phyloP scores from a whole-genome alignment of 2,888 invertebrate species.

The Poecilus cupreus region DNA sequence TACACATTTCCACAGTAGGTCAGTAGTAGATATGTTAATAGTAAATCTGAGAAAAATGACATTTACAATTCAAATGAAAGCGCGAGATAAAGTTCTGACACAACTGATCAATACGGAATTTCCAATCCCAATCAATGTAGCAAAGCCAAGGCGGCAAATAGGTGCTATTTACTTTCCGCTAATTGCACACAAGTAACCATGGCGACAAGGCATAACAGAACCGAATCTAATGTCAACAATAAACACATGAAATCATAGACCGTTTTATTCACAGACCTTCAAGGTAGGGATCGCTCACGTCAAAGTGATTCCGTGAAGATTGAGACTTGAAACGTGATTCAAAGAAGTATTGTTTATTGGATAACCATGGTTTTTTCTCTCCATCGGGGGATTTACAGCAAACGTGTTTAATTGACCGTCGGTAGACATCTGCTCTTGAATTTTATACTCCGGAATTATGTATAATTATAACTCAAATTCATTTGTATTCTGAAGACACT shows the following conservation, averaged over 20 bases:
- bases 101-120: background rate
- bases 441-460: constrained; percentile 19
- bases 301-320: constrained; percentile 14
- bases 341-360: constrained; percentile 47
- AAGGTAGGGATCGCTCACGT: constrained; percentile 33
- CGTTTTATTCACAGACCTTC: constrained; percentile 11
- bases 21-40: background rate
- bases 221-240: constrained; percentile 51
- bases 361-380: constrained; percentile 36
- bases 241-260: constrained; percentile 4
- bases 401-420: constrained; percentile 45
- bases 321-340: constrained; percentile 3
- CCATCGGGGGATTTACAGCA: constrained; percentile 38
- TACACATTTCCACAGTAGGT: background rate
- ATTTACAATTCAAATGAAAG: background rate
- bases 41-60: background rate
- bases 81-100: background rate
- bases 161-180: constrained; percentile 24
- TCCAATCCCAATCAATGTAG: background rate
- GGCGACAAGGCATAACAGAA: constrained; percentile 28
- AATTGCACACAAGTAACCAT: constrained; percentile 10
- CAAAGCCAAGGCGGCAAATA: background rate
- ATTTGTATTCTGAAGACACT: background rate
- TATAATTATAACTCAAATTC: background rate
- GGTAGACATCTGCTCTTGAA: background rate